A percentile compares a stretch with the other conserved stretches of the same genome.
These are phyloP conservation scores for Drosophila putrida DNA, from an alignment of 2,888 invertebrate species.

Conservation along the genomic window DNA sequence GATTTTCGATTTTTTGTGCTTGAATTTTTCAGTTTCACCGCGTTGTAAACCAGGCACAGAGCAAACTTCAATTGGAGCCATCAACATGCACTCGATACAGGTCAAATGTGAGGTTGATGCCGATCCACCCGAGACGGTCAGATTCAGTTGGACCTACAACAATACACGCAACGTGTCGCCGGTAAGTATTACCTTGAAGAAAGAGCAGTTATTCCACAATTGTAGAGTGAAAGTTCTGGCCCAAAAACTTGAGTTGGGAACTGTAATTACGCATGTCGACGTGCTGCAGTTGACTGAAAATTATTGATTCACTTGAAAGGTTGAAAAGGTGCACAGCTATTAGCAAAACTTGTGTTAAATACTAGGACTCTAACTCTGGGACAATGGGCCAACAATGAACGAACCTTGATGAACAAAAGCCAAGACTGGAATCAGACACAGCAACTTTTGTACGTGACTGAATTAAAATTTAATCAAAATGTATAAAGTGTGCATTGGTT, in stretches of 20 bases:
- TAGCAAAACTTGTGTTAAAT: constrained; percentile 77
- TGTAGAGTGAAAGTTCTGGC: constrained; percentile 10
- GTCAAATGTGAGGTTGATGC: constrained; percentile 94
- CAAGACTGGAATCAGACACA: constrained; percentile 39
- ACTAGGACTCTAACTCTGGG: constrained; percentile 36
- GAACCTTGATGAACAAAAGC: constrained; percentile 44
- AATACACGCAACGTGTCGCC: constrained; percentile 91
- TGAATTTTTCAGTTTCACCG: constrained; percentile 88
- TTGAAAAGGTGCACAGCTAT: constrained; percentile 45
- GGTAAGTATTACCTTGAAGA: constrained; percentile 85
- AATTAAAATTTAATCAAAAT: constrained; percentile 82
- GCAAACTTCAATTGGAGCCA: constrained; percentile 90
- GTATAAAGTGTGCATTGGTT: constrained; percentile 68
- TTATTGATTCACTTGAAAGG: constrained; percentile 46
- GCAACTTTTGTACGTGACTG: constrained; percentile 77
- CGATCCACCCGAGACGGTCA: constrained; percentile 89
- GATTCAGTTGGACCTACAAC: constrained; percentile 95
- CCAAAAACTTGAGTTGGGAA: constrained; percentile 3
- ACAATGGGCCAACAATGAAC: constrained; percentile 28
- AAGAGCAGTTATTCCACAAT: not conserved
- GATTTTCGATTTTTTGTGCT: constrained; percentile 17
- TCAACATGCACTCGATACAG: constrained; percentile 90
- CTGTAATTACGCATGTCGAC: constrained; percentile 42
- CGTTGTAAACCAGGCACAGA: constrained; percentile 91
- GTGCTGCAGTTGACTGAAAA: constrained; percentile 24